Base-by-base conservation (phyloP, 2,797 vertebrate genomes). In the Vultur gryphus region DNA sequence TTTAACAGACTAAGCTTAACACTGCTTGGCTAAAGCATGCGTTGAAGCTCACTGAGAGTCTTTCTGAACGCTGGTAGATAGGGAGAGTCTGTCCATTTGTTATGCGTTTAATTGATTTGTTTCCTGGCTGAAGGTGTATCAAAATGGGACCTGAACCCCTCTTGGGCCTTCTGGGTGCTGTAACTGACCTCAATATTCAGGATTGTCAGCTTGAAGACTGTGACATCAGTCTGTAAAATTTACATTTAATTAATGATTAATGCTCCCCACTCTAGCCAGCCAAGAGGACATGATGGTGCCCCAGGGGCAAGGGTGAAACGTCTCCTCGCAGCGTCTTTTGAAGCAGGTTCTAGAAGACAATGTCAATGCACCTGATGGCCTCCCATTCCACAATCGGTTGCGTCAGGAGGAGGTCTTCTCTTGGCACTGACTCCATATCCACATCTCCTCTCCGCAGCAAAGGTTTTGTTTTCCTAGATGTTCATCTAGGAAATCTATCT, bases 81-180 rank as follows among this genome's bases (percentile, higher is more conserved):
- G 25, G 59, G 44, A 52, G 16, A 15, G 11, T 9, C 26, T 70
- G 14, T 8, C 77, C 21, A 35, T 65, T 69, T 51, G 18, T 29
- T 49, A 3, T 6, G 17, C 4, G 23, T 7, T 52, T 41, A 16
- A 52, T 44, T 19, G 23, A 57, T 35, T 64, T 0, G 0, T 71
- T 90, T 76, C 21, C 37, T 52, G 58, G 44, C 44, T 90, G 73
- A 71, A 84, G 51, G 33, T 6, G 18, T 12, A 65, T n/a, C 10
- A 67, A 69, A 71, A 71, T 39, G 48, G 35, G 69, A 62, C 28
- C 43, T 46, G 69, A 91, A 51, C 4, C 18, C 35, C 20, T 54
- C 20, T 1, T 65, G 46, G 26, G 44, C 44, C 33, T 76, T 54
- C 37, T 80, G 52, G 26, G 15, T 65, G 39, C 39, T 51, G n/a